phyloP scores from a whole-genome alignment of 2,888 invertebrate species.

The Oscheius onirici region DNA sequence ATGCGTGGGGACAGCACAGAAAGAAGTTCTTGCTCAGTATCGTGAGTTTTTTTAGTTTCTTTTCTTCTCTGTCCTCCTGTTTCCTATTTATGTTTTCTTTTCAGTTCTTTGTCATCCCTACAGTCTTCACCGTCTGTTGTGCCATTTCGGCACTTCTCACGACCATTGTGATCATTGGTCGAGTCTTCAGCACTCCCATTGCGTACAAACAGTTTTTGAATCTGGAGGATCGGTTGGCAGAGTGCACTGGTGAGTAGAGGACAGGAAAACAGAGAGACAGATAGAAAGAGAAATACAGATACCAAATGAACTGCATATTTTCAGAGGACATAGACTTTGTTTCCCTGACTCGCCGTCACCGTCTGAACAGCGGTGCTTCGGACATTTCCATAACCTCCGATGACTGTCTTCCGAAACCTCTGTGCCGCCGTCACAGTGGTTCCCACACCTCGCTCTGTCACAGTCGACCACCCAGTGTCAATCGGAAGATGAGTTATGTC shows the following conservation, averaged over 20 bases:
- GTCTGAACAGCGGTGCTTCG: slow-evolving; percentile 50
- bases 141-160: slow-evolving; percentile 64
- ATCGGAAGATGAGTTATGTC: slow-evolving; percentile 53
- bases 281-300: too few species aligned
- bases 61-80: background rate
- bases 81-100: slow-evolving; percentile 16
- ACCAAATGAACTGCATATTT: too few species aligned
- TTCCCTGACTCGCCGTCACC: slow-evolving; percentile 38
- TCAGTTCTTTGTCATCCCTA: slow-evolving; percentile 67
- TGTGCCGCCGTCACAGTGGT: slow-evolving; percentile 61
- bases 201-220: slow-evolving; percentile 51
- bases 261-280: too few species aligned
- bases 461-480: slow-evolving; percentile 50
- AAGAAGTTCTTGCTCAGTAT: slow-evolving; percentile 68
- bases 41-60: slow-evolving; percentile 40
- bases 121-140: slow-evolving; percentile 62
- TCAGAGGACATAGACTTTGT: slow-evolving; percentile 20
- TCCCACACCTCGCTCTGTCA: slow-evolving; percentile 43
- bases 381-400: slow-evolving; percentile 38
- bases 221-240: slow-evolving; percentile 16
- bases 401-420: slow-evolving; percentile 61
- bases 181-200: slow-evolving; percentile 55
- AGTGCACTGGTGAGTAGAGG: slow-evolving; percentile 15
- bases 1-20: slow-evolving; percentile 69
- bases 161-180: slow-evolving; percentile 62